phyloP scores from a whole-genome alignment of 2,888 invertebrate genomes.

The Oegoconia quadripuncta region DNA sequence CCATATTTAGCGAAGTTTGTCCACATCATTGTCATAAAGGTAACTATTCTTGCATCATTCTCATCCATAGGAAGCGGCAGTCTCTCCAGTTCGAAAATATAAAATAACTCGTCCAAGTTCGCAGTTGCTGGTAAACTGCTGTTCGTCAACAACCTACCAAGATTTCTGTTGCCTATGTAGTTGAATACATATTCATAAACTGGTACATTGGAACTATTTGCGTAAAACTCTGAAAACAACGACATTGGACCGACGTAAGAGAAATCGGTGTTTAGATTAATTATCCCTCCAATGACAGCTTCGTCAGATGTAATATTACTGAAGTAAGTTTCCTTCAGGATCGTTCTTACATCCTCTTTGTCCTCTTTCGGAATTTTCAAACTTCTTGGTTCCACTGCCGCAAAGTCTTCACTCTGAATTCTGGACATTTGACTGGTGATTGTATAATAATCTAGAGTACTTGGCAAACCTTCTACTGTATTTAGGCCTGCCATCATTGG shows the following conservation, averaged over 20 bases:
- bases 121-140: slow-evolving; percentile 58
- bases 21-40: slow-evolving; percentile 73
- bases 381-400: slow-evolving; percentile 51
- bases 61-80: slow-evolving; percentile 60
- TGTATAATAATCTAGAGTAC: slow-evolving; percentile 59
- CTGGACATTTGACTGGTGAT: slow-evolving; percentile 61
- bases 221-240: slow-evolving; percentile 53
- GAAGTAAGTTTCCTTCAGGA: slow-evolving; percentile 59
- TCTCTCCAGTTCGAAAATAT: slow-evolving; percentile 62
- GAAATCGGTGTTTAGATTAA: slow-evolving; percentile 66
- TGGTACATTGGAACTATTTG: slow-evolving; percentile 43
- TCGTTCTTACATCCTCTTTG: slow-evolving; percentile 42
- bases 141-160: slow-evolving; percentile 60
- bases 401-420: slow-evolving; percentile 55
- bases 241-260: slow-evolving; percentile 62
- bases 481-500: slow-evolving; percentile 76
- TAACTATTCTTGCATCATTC: slow-evolving; percentile 62
- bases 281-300: slow-evolving; percentile 54
- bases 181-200: slow-evolving; percentile 61
- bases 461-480: slow-evolving; percentile 74
- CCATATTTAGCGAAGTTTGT: slow-evolving; percentile 70
- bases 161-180: slow-evolving; percentile 59
- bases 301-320: slow-evolving; percentile 53
- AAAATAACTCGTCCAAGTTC: slow-evolving; percentile 59
- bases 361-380: slow-evolving; percentile 42